Percentiles rank a stretch among this genome's conserved stretches.
These are phyloP conservation scores for Ischnus inquisitorius DNA, from an alignment of 2,888 invertebrate genomes.

Conservation along the genomic window DNA sequence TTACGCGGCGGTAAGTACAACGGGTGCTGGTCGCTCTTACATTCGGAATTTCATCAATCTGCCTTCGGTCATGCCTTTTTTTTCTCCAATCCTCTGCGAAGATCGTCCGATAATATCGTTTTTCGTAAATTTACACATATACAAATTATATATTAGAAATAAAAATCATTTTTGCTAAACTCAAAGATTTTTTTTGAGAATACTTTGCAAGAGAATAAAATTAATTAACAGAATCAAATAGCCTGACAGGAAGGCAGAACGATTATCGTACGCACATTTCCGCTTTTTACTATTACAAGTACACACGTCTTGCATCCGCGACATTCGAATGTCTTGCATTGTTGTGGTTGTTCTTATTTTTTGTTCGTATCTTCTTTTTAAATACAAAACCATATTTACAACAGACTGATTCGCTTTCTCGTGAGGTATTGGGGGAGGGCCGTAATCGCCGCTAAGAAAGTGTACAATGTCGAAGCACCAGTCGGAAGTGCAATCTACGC, in stretches of 20 bases:
- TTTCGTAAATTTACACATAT: conserved; percentile 28
- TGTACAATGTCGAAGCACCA: conserved; percentile 69
- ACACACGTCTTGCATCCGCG: conserved; percentile 38
- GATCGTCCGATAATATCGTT: conserved; percentile 50
- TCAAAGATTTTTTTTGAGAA: conserved; percentile 11
- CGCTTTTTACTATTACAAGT: conserved; percentile 52
- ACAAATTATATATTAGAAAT: conserved; percentile 51
- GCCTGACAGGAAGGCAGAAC: conserved; percentile 63
- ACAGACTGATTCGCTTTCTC: conserved; percentile 76
- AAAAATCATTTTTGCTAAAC: conserved; percentile 49
- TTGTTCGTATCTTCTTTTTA: conserved; percentile 27
- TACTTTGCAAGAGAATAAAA: conserved; percentile 5
- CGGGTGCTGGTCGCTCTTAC: conserved; percentile 51
- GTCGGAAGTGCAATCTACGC: conserved; percentile 30
- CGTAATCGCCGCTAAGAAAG: conserved; percentile 75
- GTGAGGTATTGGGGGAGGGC: conserved; percentile 75
- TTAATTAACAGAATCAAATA: conserved; percentile 25
- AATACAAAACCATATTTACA: conserved; percentile 81
- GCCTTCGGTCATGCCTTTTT: conserved; percentile 56
- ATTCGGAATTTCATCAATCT: conserved; percentile 54
- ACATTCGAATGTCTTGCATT: conserved; percentile 45
- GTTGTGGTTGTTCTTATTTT: conserved; percentile 28
- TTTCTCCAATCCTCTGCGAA: conserved; percentile 47
- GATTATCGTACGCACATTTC: conserved; percentile 54
- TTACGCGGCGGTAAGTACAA: conserved; percentile 63